Conservation (phyloP, 1,140 invertebrate species). For the Limonius californicus region DNA sequence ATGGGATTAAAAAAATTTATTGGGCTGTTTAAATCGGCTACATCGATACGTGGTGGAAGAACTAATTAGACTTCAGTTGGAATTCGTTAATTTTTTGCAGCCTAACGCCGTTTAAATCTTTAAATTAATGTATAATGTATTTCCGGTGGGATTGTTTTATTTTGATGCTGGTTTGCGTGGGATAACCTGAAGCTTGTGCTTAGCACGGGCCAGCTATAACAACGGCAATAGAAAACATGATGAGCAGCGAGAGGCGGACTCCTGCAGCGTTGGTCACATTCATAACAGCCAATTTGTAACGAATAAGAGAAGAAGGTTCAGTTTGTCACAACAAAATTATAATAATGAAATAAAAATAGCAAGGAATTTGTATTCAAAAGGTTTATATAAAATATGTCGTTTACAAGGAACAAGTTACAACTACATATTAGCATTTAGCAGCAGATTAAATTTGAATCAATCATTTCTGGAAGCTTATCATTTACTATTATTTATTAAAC, state of each 20-base stretch:
- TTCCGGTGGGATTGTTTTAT: conserved; percentile 31
- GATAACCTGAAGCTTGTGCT: conserved; percentile 29
- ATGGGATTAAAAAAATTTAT: not conserved
- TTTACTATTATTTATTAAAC: no score
- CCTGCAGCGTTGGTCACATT: not conserved
- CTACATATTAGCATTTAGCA: no score
- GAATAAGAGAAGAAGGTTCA: not conserved
- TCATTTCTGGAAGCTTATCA: no score
- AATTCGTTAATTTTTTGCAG: conserved; percentile 6
- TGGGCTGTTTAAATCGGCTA: not conserved
- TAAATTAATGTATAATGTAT: conserved; percentile 19
- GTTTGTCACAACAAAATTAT: conserved; percentile 11
- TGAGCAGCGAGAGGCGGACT: not conserved
- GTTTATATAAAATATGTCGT: no score
- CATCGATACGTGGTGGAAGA: not conserved
- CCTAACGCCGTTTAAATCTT: not conserved
- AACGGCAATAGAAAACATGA: conserved; percentile 11
- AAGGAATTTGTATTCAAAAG: no score
- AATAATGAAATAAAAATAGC: not conserved
- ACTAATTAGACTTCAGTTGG: not conserved
- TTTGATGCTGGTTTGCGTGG: conserved; percentile 26
- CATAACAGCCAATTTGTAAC: conserved; percentile 12
- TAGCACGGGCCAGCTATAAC: conserved; percentile 24
- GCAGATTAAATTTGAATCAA: no score
- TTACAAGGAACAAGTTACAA: no score